Base-by-base conservation (phyloP, 2,113 vertebrate genomes). In the Colossoma macropomum region DNA sequence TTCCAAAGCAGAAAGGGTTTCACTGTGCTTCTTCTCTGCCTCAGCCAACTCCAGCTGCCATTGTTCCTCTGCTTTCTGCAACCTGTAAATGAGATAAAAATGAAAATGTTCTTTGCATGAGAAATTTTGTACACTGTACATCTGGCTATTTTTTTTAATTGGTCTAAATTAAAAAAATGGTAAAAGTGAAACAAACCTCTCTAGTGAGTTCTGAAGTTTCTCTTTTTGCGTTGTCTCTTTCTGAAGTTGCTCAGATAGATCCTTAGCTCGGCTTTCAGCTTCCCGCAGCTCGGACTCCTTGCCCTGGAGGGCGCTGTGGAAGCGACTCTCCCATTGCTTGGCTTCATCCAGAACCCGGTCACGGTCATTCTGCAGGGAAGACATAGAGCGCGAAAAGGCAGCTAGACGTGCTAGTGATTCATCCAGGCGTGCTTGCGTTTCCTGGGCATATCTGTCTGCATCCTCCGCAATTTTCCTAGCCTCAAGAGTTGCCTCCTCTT, bases 351-450 rank as follows among this genome's bases (percentile, higher is more conserved):
- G 88, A 69, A 99, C 96, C 38, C 98, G 92, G 83, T 99, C 98
- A 6, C 98, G 93, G 88, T 99, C 98, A 19, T 99, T 95, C 84
- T 99, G 98, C 86, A 99, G 94, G 7, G 98, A 99, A 16, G 96
- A 98, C 98, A 99, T 99, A 90, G 96, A 98, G 74, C 94, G 95
- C 0, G 95, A 96, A 90, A 99, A 99, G 81, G 97, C 97, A 0
- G 96, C 96, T 28, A 99, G 94, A 81, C 97, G 92, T 48, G 97
- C 97, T 75, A 99, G 88, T 0, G 96, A 96, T 89, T 95, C 94
- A 12, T 97, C 96, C 41, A 98, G 91, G 38, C 85, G 95, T 21
- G 93, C 91, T 86, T 98, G 95, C 84, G 95, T 82, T 75, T 96
- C 90, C 83, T 95, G 95, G 12, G 93, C 89, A 66, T 95, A 95